phyloP scores from a whole-genome alignment of 2,888 invertebrate genomes.

The Charanyca ferruginea region DNA sequence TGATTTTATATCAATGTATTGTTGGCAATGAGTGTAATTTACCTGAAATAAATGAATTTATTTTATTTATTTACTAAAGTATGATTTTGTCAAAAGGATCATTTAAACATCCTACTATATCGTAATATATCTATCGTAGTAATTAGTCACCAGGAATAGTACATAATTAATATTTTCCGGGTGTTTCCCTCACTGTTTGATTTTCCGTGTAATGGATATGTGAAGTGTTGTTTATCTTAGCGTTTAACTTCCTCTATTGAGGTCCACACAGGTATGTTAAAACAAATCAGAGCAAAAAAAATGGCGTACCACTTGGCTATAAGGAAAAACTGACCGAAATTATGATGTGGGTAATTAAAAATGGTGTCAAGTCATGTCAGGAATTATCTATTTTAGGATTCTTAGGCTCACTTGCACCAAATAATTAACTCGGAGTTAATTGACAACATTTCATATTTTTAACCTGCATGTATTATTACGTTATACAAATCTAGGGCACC shows the following conservation, averaged over 20 bases:
- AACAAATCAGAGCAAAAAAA: conserved; percentile 14
- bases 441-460: no score
- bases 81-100: no score
- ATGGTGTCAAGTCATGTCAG: neutral
- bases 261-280: conserved; percentile 21
- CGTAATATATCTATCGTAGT: neutral
- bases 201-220: conserved; percentile 31
- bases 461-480: no score
- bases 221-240: conserved; percentile 28
- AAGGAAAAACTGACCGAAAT: conserved; percentile 29
- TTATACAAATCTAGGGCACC: no score
- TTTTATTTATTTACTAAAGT: no score
- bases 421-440: no score
- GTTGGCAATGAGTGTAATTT: no score
- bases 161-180: conserved; percentile 23
- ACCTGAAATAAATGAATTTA: no score
- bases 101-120: no score
- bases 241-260: conserved; percentile 13
- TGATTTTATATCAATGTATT: no score
- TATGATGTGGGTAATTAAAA: neutral
- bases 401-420: neutral
- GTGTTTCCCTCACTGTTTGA: conserved; percentile 38
- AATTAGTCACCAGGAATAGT: conserved; percentile 20
- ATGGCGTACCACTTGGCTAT: neutral
- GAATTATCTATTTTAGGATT: neutral